Conservation (phyloP, 2,888 invertebrate genomes). For the Papilio elwesi region DNA sequence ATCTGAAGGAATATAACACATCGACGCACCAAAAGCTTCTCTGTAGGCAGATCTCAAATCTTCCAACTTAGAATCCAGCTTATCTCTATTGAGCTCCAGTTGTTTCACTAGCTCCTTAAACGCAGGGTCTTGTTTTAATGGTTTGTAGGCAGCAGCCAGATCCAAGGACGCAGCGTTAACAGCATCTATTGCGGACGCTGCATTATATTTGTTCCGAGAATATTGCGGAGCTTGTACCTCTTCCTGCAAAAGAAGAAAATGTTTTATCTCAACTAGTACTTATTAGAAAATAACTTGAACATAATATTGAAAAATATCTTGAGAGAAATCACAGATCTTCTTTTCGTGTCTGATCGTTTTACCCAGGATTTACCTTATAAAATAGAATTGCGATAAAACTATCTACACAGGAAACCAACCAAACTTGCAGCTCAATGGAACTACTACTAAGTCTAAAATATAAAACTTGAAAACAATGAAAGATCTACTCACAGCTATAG, state of each 20-base stretch:
- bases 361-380: too few relatives aligned
- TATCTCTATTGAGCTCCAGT: conserved; percentile 48
- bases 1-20: too few relatives aligned
- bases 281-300: too few relatives aligned
- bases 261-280: too few relatives aligned
- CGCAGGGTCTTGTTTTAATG: conserved; percentile 50
- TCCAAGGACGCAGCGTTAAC: conserved; percentile 51
- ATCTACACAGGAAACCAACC: too few relatives aligned
- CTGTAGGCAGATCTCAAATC: conserved; percentile 52
- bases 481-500: conserved; percentile 1
- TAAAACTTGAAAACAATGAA: too few relatives aligned
- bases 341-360: too few relatives aligned
- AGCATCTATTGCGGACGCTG: conserved; percentile 5
- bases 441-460: too few relatives aligned
- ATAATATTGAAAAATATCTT: too few relatives aligned
- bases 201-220: not conserved
- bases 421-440: too few relatives aligned
- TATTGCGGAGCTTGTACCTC: not conserved
- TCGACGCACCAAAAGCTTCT: conserved; percentile 42
- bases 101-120: conserved; percentile 43
- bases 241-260: not conserved
- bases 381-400: too few relatives aligned
- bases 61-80: conserved; percentile 58
- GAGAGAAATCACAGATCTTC: too few relatives aligned
- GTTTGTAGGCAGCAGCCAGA: conserved; percentile 51